Conservation (phyloP, 2,113 vertebrate species). For the Hiodon alosoides region DNA sequence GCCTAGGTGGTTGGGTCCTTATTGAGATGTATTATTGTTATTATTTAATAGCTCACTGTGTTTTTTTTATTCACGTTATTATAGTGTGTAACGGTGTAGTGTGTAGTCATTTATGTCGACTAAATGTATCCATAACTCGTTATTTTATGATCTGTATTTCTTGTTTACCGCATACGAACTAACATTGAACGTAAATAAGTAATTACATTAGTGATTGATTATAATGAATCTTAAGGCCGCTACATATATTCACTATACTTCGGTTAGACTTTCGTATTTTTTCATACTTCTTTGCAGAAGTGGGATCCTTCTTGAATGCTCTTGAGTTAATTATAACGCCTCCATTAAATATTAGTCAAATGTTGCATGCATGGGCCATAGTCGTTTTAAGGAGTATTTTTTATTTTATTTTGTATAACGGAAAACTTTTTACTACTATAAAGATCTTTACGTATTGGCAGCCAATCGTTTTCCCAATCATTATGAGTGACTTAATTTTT, state of each 20-base stretch:
- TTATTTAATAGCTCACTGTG: not conserved
- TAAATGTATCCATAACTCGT: not conserved
- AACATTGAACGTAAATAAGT: not conserved
- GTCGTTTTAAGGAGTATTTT: not conserved
- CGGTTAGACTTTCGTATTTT: not conserved
- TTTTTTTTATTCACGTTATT: not conserved
- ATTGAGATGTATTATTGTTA: not conserved
- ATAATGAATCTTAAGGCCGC: conserved; percentile 5
- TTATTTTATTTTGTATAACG: not conserved
- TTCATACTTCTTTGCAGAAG: not conserved
- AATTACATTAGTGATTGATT: conserved; percentile 4
- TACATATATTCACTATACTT: not conserved
- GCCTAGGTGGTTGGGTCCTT: not conserved
- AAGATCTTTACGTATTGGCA: no score
- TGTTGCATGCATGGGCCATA: not conserved
- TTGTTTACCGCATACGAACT: not conserved
- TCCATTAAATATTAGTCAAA: not conserved
- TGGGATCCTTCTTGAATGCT: not conserved
- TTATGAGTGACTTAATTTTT: no score
- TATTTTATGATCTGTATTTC: not conserved
- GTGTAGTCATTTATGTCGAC: not conserved
- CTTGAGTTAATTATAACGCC: not conserved
- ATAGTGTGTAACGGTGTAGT: not conserved
- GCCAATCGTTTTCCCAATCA: no score
- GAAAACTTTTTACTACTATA: not conserved